A percentile compares a stretch with the other conserved stretches of the same genome.
Conservation (phyloP, 2,888 invertebrate species). For the Calliphora vomitoria region DNA sequence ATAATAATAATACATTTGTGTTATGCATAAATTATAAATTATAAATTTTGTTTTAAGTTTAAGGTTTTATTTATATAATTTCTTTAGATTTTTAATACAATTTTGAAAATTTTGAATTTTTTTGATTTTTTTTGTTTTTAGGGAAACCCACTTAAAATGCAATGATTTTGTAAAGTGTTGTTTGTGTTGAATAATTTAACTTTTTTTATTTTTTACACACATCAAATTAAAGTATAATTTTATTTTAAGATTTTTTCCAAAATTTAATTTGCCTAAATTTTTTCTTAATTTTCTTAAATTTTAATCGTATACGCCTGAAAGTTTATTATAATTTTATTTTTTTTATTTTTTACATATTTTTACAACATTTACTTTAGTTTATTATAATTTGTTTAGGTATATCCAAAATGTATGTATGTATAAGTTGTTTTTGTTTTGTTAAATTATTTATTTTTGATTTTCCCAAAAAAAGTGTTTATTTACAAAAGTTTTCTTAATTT, state of each 20-base stretch:
- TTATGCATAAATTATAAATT: constrained; percentile 66
- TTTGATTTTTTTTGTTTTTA: constrained; percentile 67
- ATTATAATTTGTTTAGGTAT: constrained; percentile 66
- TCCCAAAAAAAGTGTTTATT: constrained; percentile 67
- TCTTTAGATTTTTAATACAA: constrained; percentile 42
- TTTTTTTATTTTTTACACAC: constrained; percentile 70
- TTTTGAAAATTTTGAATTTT: constrained; percentile 48
- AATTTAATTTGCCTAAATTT: constrained; percentile 69
- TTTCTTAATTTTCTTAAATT: constrained; percentile 66
- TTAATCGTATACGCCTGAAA: constrained; percentile 75
- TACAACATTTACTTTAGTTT: constrained; percentile 74
- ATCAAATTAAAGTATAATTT: constrained; percentile 65
- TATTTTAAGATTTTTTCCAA: constrained; percentile 14
- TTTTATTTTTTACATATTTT: constrained; percentile 70
- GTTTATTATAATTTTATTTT: constrained; percentile 47
- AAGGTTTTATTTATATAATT: constrained; percentile 42
- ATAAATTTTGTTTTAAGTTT: constrained; percentile 25
- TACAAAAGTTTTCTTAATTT: constrained; percentile 63
- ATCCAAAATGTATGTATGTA: constrained; percentile 74
- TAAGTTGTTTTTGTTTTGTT: constrained; percentile 50
- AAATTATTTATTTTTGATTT: constrained; percentile 48
- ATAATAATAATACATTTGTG: constrained; percentile 51
- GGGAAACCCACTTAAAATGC: constrained; percentile 79
- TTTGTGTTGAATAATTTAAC: constrained; percentile 53
- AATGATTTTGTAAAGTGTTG: constrained; percentile 70